phyloP scores from a whole-genome alignment of 2,888 invertebrate genomes.

The Pseudolycoriella hygida region DNA sequence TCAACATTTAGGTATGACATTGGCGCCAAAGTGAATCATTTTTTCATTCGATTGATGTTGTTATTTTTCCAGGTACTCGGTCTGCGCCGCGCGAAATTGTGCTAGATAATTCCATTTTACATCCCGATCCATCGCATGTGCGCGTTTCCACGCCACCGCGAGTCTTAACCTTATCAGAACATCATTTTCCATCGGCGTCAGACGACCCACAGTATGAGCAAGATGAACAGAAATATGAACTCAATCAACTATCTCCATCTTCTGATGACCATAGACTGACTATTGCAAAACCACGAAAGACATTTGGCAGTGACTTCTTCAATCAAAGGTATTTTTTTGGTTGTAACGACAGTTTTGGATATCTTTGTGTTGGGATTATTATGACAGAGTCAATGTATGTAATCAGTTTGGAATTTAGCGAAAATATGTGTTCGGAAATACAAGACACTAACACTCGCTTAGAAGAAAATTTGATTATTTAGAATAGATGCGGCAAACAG shows the following conservation, averaged over 20 bases:
- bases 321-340: constrained; percentile 1
- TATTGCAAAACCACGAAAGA: not conserved
- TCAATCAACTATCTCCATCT: constrained; percentile 7
- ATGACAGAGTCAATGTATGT: too few species aligned
- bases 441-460: too few species aligned
- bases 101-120: constrained; percentile 63
- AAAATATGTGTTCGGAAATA: too few species aligned
- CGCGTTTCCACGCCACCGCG: constrained; percentile 81
- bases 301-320: constrained; percentile 1
- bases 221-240: constrained; percentile 15
- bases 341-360: too few species aligned
- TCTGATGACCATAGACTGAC: constrained; percentile 4
- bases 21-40: not conserved
- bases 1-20: constrained; percentile 32
- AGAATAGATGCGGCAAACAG: too few species aligned
- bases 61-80: constrained; percentile 68
- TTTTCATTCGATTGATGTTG: constrained; percentile 13
- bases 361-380: too few species aligned
- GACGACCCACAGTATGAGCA: constrained; percentile 25
- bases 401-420: too few species aligned
- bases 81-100: constrained; percentile 77
- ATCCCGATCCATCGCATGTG: constrained; percentile 50
- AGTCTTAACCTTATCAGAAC: constrained; percentile 69
- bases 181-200: constrained; percentile 57
- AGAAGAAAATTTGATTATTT: too few species aligned